Percentiles rank a stretch among this genome's conserved stretches.
Conservation (phyloP, 1,140 invertebrate genomes). For the Nylanderia fulva region DNA sequence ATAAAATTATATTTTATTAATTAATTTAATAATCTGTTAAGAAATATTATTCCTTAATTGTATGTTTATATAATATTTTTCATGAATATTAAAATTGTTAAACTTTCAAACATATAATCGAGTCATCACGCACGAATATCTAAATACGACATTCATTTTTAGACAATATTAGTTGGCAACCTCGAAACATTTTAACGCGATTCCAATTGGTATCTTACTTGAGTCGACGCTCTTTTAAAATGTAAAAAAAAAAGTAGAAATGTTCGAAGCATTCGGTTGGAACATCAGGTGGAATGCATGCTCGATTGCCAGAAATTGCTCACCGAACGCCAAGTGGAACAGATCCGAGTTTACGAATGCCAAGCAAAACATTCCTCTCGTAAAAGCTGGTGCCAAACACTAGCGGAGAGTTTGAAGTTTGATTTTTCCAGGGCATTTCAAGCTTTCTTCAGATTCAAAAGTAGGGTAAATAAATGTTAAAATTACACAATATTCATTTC, state of each 20-base stretch:
- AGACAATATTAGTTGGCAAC: too few species aligned
- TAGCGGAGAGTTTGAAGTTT: neutral
- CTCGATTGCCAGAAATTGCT: neutral
- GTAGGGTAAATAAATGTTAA: too few species aligned
- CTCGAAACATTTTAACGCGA: too few species aligned
- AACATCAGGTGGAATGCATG: too few species aligned
- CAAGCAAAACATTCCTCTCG: neutral
- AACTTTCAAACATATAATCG: too few species aligned
- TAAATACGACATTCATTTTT: constrained; percentile 3
- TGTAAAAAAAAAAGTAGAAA: too few species aligned
- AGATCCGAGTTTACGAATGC: neutral
- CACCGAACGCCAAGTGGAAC: neutral
- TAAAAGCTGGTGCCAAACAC: neutral
- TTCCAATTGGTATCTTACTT: too few species aligned
- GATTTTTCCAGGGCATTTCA: neutral
- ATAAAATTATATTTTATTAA: neutral
- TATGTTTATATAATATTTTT: too few species aligned
- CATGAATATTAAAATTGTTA: neutral
- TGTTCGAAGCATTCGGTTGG: too few species aligned
- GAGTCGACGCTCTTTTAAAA: too few species aligned
- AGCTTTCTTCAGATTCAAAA: neutral
- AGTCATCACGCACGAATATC: neutral
- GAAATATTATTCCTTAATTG: neutral
- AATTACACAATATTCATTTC: too few species aligned
- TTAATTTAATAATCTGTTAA: neutral